Base-by-base conservation (phyloP, 2,888 invertebrate genomes). In the Margaritifera margaritifera region DNA sequence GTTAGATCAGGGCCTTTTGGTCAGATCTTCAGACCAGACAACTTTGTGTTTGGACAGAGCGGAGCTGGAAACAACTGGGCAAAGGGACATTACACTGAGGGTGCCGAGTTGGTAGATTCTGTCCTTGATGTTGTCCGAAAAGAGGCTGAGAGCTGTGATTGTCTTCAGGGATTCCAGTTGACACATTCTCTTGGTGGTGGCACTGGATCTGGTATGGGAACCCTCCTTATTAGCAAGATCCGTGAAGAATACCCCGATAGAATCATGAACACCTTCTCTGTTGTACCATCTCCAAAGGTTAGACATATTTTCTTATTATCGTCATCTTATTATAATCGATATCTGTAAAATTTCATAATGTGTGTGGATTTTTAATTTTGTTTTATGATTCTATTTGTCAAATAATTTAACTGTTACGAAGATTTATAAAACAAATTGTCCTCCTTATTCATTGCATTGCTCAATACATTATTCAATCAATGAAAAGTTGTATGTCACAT, bases 1-100 rank as follows among this genome's bases (percentile, higher is more conserved):
- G 97, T 98, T 77, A 93, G 97, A 79, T 95, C 96, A 1, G 96
- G 97, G 66, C 95, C 96, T n/a, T 97, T 95, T 91, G 96, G 96
- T 22, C 93, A 96, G 74, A 77, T 83, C 65, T 85, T 79, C 78
- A 75, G 80, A 78, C 97, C 97, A 31, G 97, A 98, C 91, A 98
- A 98, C 91, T 98, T 96, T 90, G 95, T 97, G 31, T 97, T 97
- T 90, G 86, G 86, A 67, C 88, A 88, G 82, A 86, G 86, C 63
- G 97, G 92, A 93, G 96, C 89, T 94, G 92, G 96, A 63, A 82
- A 82, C 72, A 82, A 93, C 90, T 95, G 96, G 80, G 94, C 95
- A 27, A 97, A 97, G 91, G 97, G 97, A 71, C 96, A 97, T 87
- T 97, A 97, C 92, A 96, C 96, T 75, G 62, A 98, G 98, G 90